These are phyloP conservation scores for Elephas maximus DNA, from an alignment of 2,113 vertebrate genomes.

Conservation along the genomic window DNA sequence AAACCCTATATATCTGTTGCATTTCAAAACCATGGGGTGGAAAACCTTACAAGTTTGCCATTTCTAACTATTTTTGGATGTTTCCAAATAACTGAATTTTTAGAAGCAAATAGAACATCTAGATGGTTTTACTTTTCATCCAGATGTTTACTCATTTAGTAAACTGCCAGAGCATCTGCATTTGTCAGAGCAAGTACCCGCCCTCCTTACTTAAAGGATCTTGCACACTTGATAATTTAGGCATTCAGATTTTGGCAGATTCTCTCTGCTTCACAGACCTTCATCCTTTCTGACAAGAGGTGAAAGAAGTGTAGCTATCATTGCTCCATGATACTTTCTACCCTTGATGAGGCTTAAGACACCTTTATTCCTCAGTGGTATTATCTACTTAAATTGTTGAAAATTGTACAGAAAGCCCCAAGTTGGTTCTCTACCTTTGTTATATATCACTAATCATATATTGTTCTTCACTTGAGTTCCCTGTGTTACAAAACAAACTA, in stretches of 20 bases:
- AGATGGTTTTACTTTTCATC: constrained; percentile 41
- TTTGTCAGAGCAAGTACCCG: constrained; percentile 18
- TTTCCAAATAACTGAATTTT: constrained; percentile 70
- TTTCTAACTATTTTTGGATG: constrained; percentile 65
- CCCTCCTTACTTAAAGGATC: neutral
- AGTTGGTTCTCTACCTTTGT: neutral
- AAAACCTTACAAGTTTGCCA: constrained; percentile 55
- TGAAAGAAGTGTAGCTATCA: neutral
- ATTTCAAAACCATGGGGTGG: neutral
- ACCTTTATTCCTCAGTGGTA: neutral
- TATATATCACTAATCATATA: neutral
- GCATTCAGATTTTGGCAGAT: constrained; percentile 40
- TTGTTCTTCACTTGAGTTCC: constrained; percentile 25
- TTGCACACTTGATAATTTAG: neutral
- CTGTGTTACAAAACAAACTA: constrained; percentile 21
- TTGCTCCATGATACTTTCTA: neutral
- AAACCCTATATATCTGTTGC: neutral
- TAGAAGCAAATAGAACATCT: constrained; percentile 36
- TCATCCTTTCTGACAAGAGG: neutral
- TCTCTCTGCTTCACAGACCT: neutral
- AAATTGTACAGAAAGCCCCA: constrained; percentile 23
- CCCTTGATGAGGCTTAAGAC: constrained; percentile 10
- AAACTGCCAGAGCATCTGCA: constrained; percentile 42
- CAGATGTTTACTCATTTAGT: constrained; percentile 44
- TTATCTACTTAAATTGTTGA: constrained; percentile 41